Percentiles rank a stretch among this genome's conserved stretches.
Conservation (phyloP, 2,888 invertebrate species). For the Cheilosia scutellata region DNA sequence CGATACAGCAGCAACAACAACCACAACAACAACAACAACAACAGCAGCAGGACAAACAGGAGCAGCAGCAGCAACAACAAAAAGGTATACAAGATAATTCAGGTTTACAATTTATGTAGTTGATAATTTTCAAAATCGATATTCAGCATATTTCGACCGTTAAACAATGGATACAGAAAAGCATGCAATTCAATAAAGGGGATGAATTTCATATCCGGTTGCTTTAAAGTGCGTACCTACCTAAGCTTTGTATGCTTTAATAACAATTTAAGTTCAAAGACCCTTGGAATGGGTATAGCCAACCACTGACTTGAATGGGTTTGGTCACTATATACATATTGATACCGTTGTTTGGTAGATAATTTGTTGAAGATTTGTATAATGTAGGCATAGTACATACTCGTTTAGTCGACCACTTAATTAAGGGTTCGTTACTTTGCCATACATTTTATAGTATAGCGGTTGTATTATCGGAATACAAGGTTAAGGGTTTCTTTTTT, state of each 20-base stretch:
- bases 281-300: slow-evolving; percentile 18
- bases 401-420: too few relatives aligned
- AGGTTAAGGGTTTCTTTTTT: too few relatives aligned
- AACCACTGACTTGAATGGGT: slow-evolving; percentile 4
- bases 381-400: too few relatives aligned
- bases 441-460: too few relatives aligned
- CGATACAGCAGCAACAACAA: slow-evolving; percentile 28
- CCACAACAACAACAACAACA: slow-evolving; percentile 24
- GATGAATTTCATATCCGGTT: slow-evolving; percentile 49
- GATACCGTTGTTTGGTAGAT: not conserved
- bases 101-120: slow-evolving; percentile 19
- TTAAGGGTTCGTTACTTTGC: too few relatives aligned
- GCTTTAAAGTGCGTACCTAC: slow-evolving; percentile 41
- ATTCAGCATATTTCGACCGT: slow-evolving; percentile 36
- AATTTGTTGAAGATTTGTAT: not conserved
- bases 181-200: slow-evolving; percentile 20
- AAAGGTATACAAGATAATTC: slow-evolving; percentile 50
- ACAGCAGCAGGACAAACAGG: slow-evolving; percentile 48
- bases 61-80: slow-evolving; percentile 65
- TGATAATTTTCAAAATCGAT: slow-evolving; percentile 60
- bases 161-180: slow-evolving; percentile 50
- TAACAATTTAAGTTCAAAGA: slow-evolving; percentile 49
- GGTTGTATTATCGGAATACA: too few relatives aligned
- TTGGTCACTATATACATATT: not conserved
- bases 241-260: slow-evolving; percentile 39